A percentile compares a stretch with the other conserved stretches of the same genome.
Evolutionary conservation across 2,888 invertebrate genomes (phyloP).

Genomic region (Creontiades dilutus): DNA sequence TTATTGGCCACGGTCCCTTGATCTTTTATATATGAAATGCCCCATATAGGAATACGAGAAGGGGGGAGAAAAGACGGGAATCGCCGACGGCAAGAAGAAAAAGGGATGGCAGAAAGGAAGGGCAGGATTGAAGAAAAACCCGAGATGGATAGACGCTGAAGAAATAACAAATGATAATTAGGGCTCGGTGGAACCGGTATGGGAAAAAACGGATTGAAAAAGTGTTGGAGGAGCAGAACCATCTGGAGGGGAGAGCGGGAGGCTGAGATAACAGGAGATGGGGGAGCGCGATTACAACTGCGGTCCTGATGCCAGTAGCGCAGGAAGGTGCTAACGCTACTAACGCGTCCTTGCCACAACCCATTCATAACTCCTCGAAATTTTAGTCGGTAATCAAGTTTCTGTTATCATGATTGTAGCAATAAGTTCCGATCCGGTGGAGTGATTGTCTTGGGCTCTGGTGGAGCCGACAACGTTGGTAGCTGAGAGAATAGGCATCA

Average conservation of each 20-base stretch:
- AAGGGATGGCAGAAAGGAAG: slow-evolving; percentile 45
- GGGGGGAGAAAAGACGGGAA: slow-evolving; percentile 36
- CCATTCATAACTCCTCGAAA: not conserved
- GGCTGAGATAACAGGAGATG: slow-evolving; percentile 24
- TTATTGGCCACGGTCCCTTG: slow-evolving; percentile 68
- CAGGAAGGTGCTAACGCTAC: not conserved
- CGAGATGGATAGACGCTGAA: slow-evolving; percentile 65
- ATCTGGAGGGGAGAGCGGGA: slow-evolving; percentile 26
- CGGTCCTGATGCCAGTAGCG: slow-evolving; percentile 20
- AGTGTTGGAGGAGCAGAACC: slow-evolving; percentile 45
- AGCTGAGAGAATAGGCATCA: too few relatives aligned
- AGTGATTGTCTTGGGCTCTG: too few relatives aligned
- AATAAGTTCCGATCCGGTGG: too few relatives aligned
- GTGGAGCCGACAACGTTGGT: too few relatives aligned
- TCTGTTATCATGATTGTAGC: too few relatives aligned
- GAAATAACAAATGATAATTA: slow-evolving; percentile 71
- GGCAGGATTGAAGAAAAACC: slow-evolving; percentile 63
- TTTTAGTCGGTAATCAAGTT: too few relatives aligned
- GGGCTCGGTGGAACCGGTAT: slow-evolving; percentile 49
- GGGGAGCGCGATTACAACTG: slow-evolving; percentile 40
- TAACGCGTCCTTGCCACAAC: not conserved
- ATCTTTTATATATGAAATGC: slow-evolving; percentile 71
- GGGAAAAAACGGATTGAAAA: slow-evolving; percentile 35
- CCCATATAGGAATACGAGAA: slow-evolving; percentile 66
- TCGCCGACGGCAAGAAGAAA: slow-evolving; percentile 62